Evolutionary conservation across 2,113 vertebrate genomes (phyloP).

Genomic region (Catharus fuscescens): DNA sequence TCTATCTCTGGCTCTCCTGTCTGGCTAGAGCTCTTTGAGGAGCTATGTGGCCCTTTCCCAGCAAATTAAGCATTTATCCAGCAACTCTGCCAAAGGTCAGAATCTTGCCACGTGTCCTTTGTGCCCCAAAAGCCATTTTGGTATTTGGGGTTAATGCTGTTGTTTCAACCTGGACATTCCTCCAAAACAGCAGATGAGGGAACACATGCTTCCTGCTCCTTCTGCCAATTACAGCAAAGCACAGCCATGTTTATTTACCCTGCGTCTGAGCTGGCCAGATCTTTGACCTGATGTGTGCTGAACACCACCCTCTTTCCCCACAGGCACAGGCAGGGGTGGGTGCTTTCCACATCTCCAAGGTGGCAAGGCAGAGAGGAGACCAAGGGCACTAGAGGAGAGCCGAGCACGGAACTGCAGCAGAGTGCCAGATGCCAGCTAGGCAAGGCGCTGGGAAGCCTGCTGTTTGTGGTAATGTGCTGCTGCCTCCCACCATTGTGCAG

Average conservation of each 20-base stretch:
- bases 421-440: neutral
- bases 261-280: slow-evolving; percentile 19
- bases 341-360: neutral
- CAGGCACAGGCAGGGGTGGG: neutral
- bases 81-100: slow-evolving; percentile 1
- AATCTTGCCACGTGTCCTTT: neutral
- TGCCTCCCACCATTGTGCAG: slow-evolving; percentile 36
- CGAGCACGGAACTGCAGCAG: accelerated
- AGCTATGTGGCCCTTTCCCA: neutral
- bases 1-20: neutral
- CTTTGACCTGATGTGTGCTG: neutral
- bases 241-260: slow-evolving; percentile 48
- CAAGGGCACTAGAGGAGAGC: neutral
- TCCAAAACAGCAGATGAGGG: neutral
- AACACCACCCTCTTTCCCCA: neutral
- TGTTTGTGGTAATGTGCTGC: neutral
- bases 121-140: neutral
- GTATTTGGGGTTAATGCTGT: neutral
- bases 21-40: neutral
- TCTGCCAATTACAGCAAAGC: slow-evolving; percentile 7
- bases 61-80: neutral
- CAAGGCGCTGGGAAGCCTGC: neutral
- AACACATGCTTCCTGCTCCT: neutral
- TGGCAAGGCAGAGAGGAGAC: neutral
- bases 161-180: slow-evolving; percentile 4